phyloP scores from a whole-genome alignment of 2,888 invertebrate species.

The Drosophila prolongata region DNA sequence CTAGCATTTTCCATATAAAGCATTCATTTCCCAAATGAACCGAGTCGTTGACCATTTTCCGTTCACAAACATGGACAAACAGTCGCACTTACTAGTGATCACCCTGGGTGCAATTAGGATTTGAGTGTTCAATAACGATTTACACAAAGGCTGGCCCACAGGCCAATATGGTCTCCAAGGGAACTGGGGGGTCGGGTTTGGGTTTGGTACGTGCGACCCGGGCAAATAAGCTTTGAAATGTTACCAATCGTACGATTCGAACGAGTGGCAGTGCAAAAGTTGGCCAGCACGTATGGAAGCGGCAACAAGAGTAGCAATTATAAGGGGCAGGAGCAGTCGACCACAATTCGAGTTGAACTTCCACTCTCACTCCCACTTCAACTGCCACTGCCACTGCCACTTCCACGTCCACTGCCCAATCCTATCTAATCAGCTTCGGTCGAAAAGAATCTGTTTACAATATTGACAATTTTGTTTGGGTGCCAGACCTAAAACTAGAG shows the following conservation, averaged over 20 bases:
- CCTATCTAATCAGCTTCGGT: constrained; percentile 71
- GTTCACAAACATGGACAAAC: constrained; percentile 40
- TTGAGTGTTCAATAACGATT: constrained; percentile 75
- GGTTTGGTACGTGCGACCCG: constrained; percentile 38
- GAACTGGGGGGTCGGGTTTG: background rate
- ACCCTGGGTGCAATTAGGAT: constrained; percentile 74
- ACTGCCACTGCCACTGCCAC: constrained; percentile 6
- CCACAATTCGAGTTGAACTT: constrained; percentile 1
- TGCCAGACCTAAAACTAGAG: constrained; percentile 46
- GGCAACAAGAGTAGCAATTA: constrained; percentile 32
- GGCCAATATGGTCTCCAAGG: constrained; percentile 8
- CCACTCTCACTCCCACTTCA: constrained; percentile 4
- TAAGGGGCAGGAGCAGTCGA: constrained; percentile 13
- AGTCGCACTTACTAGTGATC: constrained; percentile 53
- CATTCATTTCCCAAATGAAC: constrained; percentile 33
- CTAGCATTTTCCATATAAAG: constrained; percentile 24
- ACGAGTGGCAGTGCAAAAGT: constrained; percentile 48
- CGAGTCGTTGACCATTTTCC: constrained; percentile 53
- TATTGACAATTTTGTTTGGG: constrained; percentile 68
- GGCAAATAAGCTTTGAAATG: constrained; percentile 70
- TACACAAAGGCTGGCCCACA: constrained; percentile 41
- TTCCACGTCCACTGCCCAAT: constrained; percentile 11
- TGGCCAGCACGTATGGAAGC: constrained; percentile 52
- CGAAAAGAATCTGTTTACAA: constrained; percentile 72
- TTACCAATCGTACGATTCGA: constrained; percentile 40